These are phyloP conservation scores for Chaetodon trifascialis DNA, from an alignment of 2,113 vertebrate species.

Conservation along the genomic window DNA sequence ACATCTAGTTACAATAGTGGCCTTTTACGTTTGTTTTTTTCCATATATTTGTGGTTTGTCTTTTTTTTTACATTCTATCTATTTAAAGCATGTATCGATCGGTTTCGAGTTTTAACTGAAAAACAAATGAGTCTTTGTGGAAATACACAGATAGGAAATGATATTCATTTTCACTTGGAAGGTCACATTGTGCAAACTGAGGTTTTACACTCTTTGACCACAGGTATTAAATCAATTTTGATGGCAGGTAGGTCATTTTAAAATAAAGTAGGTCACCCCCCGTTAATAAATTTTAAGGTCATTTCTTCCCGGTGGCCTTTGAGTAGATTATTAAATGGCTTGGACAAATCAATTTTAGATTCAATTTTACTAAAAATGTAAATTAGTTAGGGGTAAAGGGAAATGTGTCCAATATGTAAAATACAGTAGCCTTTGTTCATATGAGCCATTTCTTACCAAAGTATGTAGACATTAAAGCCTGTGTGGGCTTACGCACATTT, in stretches of 20 bases:
- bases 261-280: conserved; percentile 12
- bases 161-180: conserved; percentile 51
- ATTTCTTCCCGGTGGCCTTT: conserved; percentile 28
- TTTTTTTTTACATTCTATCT: conserved; percentile 73
- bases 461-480: conserved; percentile 58
- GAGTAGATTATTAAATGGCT: conserved; percentile 43
- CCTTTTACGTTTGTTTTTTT: conserved; percentile 43
- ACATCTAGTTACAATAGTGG: conserved; percentile 60
- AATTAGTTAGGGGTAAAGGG: conserved; percentile 58
- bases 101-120: conserved; percentile 51
- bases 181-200: conserved; percentile 31
- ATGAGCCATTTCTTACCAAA: conserved; percentile 71
- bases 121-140: conserved; percentile 30
- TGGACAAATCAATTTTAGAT: conserved; percentile 43
- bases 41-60: conserved; percentile 54
- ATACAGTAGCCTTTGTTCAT: conserved; percentile 46
- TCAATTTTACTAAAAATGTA: conserved; percentile 29
- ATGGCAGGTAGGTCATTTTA: conserved; percentile 10
- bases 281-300: conserved; percentile 24
- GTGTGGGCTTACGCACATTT: conserved; percentile 64
- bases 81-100: conserved; percentile 81
- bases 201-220: conserved; percentile 40
- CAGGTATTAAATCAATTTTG: conserved; percentile 7
- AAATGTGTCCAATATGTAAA: conserved; percentile 58
- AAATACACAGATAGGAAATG: conserved; percentile 56